Conservation (phyloP, 23 tunicate genomes). For the Trididemnum clinides region DNA sequence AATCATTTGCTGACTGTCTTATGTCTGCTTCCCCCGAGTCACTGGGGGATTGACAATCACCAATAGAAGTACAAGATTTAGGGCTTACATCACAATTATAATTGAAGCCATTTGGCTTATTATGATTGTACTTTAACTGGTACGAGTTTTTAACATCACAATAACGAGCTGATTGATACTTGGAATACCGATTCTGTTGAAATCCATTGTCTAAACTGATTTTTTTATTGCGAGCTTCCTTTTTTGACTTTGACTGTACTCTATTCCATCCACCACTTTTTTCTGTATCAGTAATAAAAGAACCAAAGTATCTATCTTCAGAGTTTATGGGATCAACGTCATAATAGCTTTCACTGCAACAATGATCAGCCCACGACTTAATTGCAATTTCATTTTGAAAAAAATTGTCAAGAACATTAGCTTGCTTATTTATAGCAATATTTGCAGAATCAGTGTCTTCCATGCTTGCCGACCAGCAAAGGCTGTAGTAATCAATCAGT, state of each 20-base stretch:
- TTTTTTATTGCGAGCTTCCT: slow-evolving; percentile 8
- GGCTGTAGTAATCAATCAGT: too few relatives aligned
- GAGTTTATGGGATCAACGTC: not conserved
- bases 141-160: not conserved
- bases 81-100: not conserved
- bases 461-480: too few relatives aligned
- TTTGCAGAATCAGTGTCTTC: too few relatives aligned
- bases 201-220: not conserved
- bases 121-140: not conserved
- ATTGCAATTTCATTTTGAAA: not conserved
- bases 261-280: slow-evolving; percentile 70
- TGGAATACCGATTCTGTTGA: not conserved
- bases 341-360: not conserved
- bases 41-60: slow-evolving; percentile 35
- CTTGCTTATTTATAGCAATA: not conserved
- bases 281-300: not conserved
- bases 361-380: slow-evolving; percentile 19
- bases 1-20: slow-evolving; percentile 24
- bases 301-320: not conserved
- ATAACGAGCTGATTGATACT: not conserved
- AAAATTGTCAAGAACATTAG: not conserved
- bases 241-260: slow-evolving; percentile 54
- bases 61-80: not conserved
- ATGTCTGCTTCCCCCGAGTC: slow-evolving; percentile 58
- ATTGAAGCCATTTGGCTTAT: not conserved